phyloP scores from a whole-genome alignment of 2,888 invertebrate species.

The Ophonus ardosiacus region DNA sequence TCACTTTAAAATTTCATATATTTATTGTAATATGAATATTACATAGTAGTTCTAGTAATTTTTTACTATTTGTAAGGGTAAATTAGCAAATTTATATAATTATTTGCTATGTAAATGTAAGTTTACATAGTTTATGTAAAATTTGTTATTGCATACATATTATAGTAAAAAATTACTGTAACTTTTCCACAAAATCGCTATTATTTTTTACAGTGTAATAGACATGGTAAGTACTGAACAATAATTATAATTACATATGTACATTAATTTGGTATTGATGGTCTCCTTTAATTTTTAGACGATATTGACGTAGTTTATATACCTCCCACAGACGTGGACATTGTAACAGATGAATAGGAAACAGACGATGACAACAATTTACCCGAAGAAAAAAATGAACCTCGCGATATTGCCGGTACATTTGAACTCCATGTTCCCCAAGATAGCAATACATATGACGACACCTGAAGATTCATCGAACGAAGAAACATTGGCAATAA shows the following conservation, averaged over 20 bases:
- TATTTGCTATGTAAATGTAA: too few relatives aligned
- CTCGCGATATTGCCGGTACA: background rate
- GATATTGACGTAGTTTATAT: background rate
- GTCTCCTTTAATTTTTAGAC: background rate
- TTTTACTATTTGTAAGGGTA: too few relatives aligned
- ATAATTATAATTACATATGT: background rate
- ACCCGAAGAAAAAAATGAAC: background rate
- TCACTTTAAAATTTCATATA: too few relatives aligned
- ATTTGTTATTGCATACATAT: too few relatives aligned
- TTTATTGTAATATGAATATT: too few relatives aligned
- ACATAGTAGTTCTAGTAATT: too few relatives aligned
- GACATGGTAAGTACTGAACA: background rate
- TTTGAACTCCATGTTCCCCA: background rate
- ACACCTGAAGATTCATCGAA: background rate
- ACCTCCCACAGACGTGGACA: background rate
- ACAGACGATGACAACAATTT: background rate
- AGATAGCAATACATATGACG: background rate
- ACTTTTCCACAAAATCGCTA: too few relatives aligned
- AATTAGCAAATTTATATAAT: too few relatives aligned
- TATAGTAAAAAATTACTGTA: too few relatives aligned
- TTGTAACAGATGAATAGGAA: background rate
- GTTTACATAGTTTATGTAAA: too few relatives aligned
- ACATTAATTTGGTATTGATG: background rate
- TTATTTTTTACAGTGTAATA: too few relatives aligned
- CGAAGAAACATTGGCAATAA: background rate